Conservation (phyloP, 2,797 vertebrate species). For the Poeciliopsis infans region DNA sequence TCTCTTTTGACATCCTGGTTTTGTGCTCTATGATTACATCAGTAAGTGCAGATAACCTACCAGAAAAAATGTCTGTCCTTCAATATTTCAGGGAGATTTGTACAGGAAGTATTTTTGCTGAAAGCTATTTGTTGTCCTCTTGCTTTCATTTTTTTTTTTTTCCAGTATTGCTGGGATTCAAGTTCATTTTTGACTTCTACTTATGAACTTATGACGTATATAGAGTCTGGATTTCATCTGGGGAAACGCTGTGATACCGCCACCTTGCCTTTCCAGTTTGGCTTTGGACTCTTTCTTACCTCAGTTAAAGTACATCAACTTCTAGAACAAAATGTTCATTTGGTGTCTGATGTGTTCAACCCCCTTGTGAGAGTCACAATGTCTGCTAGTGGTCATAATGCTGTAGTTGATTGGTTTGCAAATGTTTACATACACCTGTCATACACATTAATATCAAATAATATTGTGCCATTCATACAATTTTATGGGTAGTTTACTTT, state of each 20-base stretch:
- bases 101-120: conserved; percentile 1
- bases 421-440: neutral
- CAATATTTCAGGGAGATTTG: neutral
- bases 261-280: neutral
- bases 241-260: neutral
- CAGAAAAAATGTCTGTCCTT: neutral
- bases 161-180: neutral
- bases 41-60: neutral
- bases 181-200: neutral
- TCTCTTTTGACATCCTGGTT: conserved; percentile 3
- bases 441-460: neutral
- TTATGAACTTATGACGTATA: neutral
- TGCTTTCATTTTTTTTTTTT: neutral
- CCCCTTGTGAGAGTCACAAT: neutral
- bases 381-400: neutral
- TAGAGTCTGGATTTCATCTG: neutral
- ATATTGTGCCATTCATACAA: neutral
- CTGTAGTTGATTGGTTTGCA: neutral
- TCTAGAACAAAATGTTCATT: neutral
- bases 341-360: neutral
- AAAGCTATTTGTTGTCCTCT: neutral
- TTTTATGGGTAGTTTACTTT: neutral
- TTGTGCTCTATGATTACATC: neutral
- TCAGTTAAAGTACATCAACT: neutral
- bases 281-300: neutral